phyloP scores from a whole-genome alignment of 2,797 vertebrate genomes.

The Crenichthys baileyi region DNA sequence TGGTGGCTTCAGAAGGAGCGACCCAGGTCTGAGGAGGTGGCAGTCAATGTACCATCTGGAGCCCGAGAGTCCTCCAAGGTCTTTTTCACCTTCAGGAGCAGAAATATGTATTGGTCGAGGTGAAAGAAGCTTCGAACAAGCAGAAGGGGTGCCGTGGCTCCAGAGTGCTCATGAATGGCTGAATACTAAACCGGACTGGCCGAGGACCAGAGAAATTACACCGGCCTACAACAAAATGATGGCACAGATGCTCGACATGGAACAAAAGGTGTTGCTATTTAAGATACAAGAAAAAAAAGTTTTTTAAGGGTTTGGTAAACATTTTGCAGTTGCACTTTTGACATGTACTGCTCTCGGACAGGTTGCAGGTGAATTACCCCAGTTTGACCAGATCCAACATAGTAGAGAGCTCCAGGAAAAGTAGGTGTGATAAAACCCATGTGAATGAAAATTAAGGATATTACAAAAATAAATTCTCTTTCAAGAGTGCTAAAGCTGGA shows the following conservation, averaged over 20 bases:
- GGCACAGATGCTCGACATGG: slow-evolving; percentile 70
- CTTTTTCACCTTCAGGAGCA: slow-evolving; percentile 41
- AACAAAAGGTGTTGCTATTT: slow-evolving; percentile 70
- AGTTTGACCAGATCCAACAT: slow-evolving; percentile 63
- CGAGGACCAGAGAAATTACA: slow-evolving; percentile 62
- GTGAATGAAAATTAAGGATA: background rate
- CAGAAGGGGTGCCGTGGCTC: slow-evolving; percentile 58
- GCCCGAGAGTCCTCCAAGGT: slow-evolving; percentile 28
- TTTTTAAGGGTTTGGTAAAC: background rate
- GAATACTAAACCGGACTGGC: slow-evolving; percentile 64
- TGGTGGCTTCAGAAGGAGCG: slow-evolving; percentile 50
- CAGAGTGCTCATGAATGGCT: slow-evolving; percentile 53
- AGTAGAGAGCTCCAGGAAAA: slow-evolving; percentile 71
- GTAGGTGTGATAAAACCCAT: slow-evolving; percentile 55
- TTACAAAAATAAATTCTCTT: slow-evolving; percentile 19
- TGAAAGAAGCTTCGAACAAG: slow-evolving; percentile 59
- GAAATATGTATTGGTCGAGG: slow-evolving; percentile 50
- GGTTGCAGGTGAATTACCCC: slow-evolving; percentile 56
- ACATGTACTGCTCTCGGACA: slow-evolving; percentile 51
- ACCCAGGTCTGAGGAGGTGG: slow-evolving; percentile 67
- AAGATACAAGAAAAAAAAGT: background rate
- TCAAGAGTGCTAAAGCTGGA: slow-evolving; percentile 79
- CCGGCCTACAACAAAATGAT: slow-evolving; percentile 56
- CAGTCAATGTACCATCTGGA: slow-evolving; percentile 72
- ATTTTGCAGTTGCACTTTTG: slow-evolving; percentile 9